phyloP scores from a whole-genome alignment of 2,888 invertebrate genomes.

The Watsonalla cultraria region DNA sequence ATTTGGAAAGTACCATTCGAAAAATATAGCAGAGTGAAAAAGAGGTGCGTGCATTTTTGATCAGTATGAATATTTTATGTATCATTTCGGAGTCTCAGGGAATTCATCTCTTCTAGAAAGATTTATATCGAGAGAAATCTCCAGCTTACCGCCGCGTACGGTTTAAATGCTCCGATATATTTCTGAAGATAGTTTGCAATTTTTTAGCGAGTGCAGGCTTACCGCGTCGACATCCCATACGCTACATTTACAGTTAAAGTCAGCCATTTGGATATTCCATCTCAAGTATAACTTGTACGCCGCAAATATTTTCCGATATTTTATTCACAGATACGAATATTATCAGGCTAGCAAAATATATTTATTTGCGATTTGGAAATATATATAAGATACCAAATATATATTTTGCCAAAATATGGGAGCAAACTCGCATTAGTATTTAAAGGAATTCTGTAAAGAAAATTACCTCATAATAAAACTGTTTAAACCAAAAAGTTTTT shows the following conservation, averaged over 20 bases:
- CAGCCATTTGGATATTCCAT: constrained; percentile 2
- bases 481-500: too few relatives aligned
- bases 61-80: constrained; percentile 70
- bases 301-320: not conserved
- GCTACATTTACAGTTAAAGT: not conserved
- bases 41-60: constrained; percentile 67
- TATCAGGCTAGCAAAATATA: not conserved
- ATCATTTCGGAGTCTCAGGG: constrained; percentile 65
- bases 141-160: constrained; percentile 52
- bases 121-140: constrained; percentile 70
- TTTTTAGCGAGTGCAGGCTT: constrained; percentile 34
- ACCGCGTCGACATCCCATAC: constrained; percentile 9
- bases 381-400: too few relatives aligned
- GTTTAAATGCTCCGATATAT: constrained; percentile 49
- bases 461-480: too few relatives aligned
- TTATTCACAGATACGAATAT: not conserved
- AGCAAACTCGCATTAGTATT: too few relatives aligned
- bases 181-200: constrained; percentile 35
- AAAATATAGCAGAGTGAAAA: constrained; percentile 48
- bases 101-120: constrained; percentile 71
- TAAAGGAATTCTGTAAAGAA: too few relatives aligned
- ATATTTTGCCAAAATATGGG: too few relatives aligned
- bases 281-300: not conserved
- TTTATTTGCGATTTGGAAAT: too few relatives aligned
- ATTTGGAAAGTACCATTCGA: constrained; percentile 5